These are phyloP conservation scores for Drosophila lacicola DNA, from an alignment of 2,888 invertebrate genomes.

Conservation along the genomic window DNA sequence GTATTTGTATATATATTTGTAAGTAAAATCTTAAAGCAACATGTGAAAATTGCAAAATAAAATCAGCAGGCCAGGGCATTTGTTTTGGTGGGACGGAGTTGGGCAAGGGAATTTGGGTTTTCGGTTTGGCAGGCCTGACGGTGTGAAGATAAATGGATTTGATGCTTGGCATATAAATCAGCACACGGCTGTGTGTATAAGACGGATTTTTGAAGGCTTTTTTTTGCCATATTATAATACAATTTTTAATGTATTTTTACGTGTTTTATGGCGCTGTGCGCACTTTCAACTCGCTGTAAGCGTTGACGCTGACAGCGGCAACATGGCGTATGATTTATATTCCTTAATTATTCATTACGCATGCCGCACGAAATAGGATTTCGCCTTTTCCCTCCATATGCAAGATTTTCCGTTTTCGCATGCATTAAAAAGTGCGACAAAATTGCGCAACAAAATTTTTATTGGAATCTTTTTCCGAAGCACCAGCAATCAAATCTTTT, in stretches of 20 bases:
- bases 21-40: slow-evolving; percentile 15
- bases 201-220: slow-evolving; percentile 58
- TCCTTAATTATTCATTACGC: slow-evolving; percentile 71
- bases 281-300: slow-evolving; percentile 56
- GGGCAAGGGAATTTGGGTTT: slow-evolving; percentile 14
- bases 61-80: slow-evolving; percentile 42
- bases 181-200: slow-evolving; percentile 20
- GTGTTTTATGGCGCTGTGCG: slow-evolving; percentile 57
- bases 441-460: not conserved
- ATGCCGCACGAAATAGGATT: slow-evolving; percentile 23
- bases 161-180: slow-evolving; percentile 78
- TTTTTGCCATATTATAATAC: slow-evolving; percentile 50
- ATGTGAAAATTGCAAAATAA: slow-evolving; percentile 50
- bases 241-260: slow-evolving; percentile 38
- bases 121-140: slow-evolving; percentile 22
- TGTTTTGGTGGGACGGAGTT: slow-evolving; percentile 9
- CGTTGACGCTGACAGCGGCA: slow-evolving; percentile 43
- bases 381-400: not conserved
- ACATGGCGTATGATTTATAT: slow-evolving; percentile 73
- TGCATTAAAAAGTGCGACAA: not conserved
- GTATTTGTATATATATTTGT: slow-evolving; percentile 22
- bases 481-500: not conserved
- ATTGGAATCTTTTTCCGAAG: not conserved
- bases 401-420: not conserved
- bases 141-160: slow-evolving; percentile 79